Conservation (phyloP, 2,888 invertebrate species). For the Drosophila nigritarsus region DNA sequence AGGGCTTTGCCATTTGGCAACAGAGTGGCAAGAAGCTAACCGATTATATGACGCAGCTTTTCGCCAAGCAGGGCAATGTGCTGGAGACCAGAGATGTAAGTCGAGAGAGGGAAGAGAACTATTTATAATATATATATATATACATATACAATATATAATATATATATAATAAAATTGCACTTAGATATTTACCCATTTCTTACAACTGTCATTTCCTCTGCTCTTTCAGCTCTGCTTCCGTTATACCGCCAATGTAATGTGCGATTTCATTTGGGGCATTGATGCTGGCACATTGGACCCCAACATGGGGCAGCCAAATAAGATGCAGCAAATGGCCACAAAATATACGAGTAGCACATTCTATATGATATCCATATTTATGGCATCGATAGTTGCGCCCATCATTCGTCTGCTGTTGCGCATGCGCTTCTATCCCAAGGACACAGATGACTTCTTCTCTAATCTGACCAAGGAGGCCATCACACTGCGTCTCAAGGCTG, state of each 20-base stretch:
- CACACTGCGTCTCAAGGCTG: conserved; percentile 60
- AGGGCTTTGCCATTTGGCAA: conserved; percentile 69
- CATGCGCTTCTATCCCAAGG: conserved; percentile 82
- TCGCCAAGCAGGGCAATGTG: conserved; percentile 16
- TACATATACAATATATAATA: background rate
- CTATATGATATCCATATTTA: conserved; percentile 60
- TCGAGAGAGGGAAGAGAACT: background rate
- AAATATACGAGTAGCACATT: conserved; percentile 65
- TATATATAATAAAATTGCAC: background rate
- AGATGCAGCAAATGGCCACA: conserved; percentile 61
- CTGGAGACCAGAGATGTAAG: conserved; percentile 76
- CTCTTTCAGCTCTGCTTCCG: conserved; percentile 69
- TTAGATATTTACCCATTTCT: background rate
- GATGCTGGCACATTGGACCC: conserved; percentile 71
- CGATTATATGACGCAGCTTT: conserved; percentile 43
- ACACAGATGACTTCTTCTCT: conserved; percentile 87
- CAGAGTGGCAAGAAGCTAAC: conserved; percentile 61
- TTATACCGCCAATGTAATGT: conserved; percentile 77
- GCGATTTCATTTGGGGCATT: conserved; percentile 81
- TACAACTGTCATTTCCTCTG: background rate
- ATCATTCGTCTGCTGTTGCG: conserved; percentile 57
- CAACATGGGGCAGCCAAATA: conserved; percentile 38
- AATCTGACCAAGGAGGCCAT: conserved; percentile 73
- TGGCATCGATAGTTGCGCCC: conserved; percentile 64
- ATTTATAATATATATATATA: background rate